phyloP scores from a whole-genome alignment of 2,888 invertebrate species.

The Xestia c-nigrum region DNA sequence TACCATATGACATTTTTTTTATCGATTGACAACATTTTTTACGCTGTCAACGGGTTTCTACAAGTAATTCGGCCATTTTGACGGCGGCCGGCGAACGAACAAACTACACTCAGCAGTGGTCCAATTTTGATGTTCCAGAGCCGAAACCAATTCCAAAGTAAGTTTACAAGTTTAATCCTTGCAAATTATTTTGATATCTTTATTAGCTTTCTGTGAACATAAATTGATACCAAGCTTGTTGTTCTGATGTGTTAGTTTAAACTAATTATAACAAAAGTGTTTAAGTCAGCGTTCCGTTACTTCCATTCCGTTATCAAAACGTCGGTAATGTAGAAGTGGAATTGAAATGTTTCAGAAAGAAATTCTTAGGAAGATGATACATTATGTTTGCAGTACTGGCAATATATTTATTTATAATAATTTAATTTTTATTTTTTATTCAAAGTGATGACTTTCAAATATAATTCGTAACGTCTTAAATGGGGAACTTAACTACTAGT shows the following conservation, averaged over 20 bases:
- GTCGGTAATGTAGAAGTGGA: background rate
- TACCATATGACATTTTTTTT: background rate
- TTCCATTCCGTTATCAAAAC: slow-evolving; percentile 9
- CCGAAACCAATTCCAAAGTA: slow-evolving; percentile 10
- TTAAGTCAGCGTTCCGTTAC: background rate
- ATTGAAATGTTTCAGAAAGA: background rate
- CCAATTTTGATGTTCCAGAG: background rate
- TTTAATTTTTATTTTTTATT: too few relatives aligned
- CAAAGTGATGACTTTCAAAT: too few relatives aligned
- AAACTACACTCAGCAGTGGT: background rate
- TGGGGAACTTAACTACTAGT: too few relatives aligned
- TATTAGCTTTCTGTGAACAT: background rate
- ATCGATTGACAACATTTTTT: background rate
- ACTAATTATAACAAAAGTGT: background rate
- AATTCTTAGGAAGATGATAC: slow-evolving; percentile 19
- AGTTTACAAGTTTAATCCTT: background rate
- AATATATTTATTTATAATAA: too few relatives aligned
- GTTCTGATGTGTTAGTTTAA: background rate
- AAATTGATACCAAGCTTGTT: slow-evolving; percentile 5
- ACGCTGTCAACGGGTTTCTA: background rate
- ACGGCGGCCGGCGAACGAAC: background rate
- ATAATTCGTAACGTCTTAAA: too few relatives aligned
- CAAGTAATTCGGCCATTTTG: background rate
- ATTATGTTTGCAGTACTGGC: background rate
- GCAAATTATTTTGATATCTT: slow-evolving; percentile 12